A percentile compares a stretch with the other conserved stretches of the same genome.
These are phyloP conservation scores for Aurelia aurita complex sp. Pacific DNA, from an alignment of 30 jellyfish, hydroid and myxozoan genomes.

Conservation along the genomic window DNA sequence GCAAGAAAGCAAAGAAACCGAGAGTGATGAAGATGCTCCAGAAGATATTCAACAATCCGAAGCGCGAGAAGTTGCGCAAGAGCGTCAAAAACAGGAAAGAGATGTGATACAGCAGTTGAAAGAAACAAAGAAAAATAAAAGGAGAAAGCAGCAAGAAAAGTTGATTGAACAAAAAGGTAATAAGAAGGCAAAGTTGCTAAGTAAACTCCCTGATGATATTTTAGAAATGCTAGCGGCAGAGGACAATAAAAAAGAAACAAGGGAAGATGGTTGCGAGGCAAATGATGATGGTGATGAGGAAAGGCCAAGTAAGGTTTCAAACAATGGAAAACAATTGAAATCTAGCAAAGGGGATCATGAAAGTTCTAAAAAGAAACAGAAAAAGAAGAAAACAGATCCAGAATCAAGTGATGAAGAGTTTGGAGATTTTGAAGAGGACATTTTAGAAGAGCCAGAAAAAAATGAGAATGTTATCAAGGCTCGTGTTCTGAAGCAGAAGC, in stretches of 20 bases:
- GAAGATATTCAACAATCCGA: slow-evolving; percentile 52
- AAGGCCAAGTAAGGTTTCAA: not conserved
- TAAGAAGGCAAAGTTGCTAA: slow-evolving; percentile 6
- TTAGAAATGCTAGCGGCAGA: slow-evolving; percentile 32
- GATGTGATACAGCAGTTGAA: slow-evolving; percentile 28
- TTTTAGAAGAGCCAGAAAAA: not conserved
- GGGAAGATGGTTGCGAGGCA: not conserved
- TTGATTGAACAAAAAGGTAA: slow-evolving; percentile 24
- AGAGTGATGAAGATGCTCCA: slow-evolving; percentile 78
- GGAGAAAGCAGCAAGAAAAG: slow-evolving; percentile 44
- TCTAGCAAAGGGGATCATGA: not conserved
- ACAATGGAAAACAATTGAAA: not conserved
- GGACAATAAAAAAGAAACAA: not conserved
- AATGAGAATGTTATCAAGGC: not conserved
- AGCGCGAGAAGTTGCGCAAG: slow-evolving; percentile 53
- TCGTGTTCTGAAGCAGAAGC: slow-evolving; percentile 14
- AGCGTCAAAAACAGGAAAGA: slow-evolving; percentile 19
- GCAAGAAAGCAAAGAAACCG: slow-evolving; percentile 7
- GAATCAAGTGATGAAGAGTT: slow-evolving; percentile 5
- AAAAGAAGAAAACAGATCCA: not conserved
- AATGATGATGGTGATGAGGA: slow-evolving; percentile 4
- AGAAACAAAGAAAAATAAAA: slow-evolving; percentile 23
- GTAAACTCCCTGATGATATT: slow-evolving; percentile 51
- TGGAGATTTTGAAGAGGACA: not conserved
- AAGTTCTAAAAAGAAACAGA: not conserved